phyloP scores from a whole-genome alignment of 2,113 vertebrate species.

The Micronisus gabar region DNA sequence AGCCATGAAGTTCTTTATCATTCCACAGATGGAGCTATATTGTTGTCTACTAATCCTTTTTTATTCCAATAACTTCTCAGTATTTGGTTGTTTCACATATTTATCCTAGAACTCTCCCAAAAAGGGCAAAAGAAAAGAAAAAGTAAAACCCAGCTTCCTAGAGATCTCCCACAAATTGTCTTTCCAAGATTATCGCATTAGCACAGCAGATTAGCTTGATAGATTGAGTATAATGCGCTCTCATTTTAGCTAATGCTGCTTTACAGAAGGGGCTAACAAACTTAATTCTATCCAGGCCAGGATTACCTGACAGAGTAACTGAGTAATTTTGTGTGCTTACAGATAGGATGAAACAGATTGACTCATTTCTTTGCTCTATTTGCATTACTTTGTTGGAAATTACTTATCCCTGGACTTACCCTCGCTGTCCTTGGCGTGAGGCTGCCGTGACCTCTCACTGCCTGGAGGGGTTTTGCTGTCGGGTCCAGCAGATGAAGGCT shows the following conservation, averaged over 20 bases:
- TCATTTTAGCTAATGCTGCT: slow-evolving; percentile 22
- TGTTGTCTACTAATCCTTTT: not conserved
- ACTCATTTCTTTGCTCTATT: not conserved
- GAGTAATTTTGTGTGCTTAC: not conserved
- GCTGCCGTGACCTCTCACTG: not conserved
- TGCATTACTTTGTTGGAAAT: not conserved
- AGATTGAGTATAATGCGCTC: not conserved
- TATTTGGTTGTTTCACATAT: not conserved
- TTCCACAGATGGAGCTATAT: not conserved
- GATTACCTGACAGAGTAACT: slow-evolving; percentile 5
- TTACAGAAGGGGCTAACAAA: slow-evolving; percentile 24
- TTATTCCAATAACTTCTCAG: not conserved
- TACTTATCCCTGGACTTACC: not conserved
- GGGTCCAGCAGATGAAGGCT: not conserved
- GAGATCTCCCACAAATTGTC: not conserved
- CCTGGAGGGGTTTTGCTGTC: not conserved
- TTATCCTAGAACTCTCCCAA: not conserved
- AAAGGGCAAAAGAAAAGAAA: not conserved
- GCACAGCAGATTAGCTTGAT: slow-evolving; percentile 4
- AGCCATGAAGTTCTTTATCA: not conserved
- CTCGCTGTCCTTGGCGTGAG: not conserved
- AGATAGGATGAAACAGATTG: not conserved
- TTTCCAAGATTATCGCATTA: slow-evolving; percentile 10
- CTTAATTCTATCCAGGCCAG: slow-evolving; percentile 12
- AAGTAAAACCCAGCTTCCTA: not conserved